A percentile compares a stretch with the other conserved stretches of the same genome.
Evolutionary conservation across 2,797 vertebrate species (phyloP).

Genomic region (Etheostoma nigrum): DNA sequence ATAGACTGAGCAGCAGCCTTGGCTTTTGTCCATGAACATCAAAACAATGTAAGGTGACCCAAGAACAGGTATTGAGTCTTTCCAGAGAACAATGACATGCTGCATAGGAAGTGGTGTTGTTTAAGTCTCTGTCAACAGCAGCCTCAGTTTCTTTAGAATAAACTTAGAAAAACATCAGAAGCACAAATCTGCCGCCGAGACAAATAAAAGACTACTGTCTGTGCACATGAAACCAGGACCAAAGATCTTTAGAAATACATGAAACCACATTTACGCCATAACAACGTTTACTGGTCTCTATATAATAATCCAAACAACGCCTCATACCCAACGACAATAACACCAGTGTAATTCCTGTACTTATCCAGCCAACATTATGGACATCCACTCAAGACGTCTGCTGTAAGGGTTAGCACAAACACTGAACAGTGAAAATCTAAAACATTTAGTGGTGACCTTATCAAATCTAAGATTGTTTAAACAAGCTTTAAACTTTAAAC

Average conservation of each 20-base stretch:
- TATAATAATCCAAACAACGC: constrained; percentile 14
- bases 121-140: constrained; percentile 1
- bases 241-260: not conserved
- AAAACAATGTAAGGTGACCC: not conserved
- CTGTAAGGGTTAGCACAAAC: not conserved
- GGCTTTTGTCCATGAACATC: not conserved
- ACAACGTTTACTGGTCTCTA: not conserved
- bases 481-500: not conserved
- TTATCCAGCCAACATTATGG: not conserved
- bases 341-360: not conserved
- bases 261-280: not conserved
- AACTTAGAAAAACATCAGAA: constrained; percentile 7
- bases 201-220: not conserved
- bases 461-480: not conserved
- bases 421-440: not conserved
- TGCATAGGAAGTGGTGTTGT: constrained; percentile 35
- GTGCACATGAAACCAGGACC: not conserved
- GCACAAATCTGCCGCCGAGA: not conserved
- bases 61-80: not conserved
- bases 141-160: constrained; percentile 6
- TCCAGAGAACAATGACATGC: constrained; percentile 4
- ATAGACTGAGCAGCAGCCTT: not conserved
- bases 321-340: not conserved
- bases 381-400: not conserved
- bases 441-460: not conserved